Conservation (phyloP, 2,888 invertebrate genomes). For the Cantharis rustica region DNA sequence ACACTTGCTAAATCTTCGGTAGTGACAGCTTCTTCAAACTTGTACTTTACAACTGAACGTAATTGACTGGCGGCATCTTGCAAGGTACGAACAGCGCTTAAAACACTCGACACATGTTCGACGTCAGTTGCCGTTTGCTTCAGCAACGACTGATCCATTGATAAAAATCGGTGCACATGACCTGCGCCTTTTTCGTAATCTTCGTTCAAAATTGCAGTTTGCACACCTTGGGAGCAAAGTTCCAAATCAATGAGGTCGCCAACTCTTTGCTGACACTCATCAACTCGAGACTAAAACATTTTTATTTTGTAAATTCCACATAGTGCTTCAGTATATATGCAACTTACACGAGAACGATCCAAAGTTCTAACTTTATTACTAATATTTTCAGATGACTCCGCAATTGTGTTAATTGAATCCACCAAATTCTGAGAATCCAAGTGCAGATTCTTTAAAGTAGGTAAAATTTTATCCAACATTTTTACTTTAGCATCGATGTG, state of each 20-base stretch:
- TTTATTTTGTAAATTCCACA: not conserved
- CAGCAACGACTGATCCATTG: constrained; percentile 86
- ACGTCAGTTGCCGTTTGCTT: constrained; percentile 79
- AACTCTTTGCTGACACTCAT: constrained; percentile 91
- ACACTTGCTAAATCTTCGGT: constrained; percentile 87
- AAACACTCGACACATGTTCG: constrained; percentile 70
- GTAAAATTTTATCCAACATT: constrained; percentile 78
- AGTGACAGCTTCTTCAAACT: constrained; percentile 91
- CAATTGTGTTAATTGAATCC: constrained; percentile 85
- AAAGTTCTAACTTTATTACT: constrained; percentile 94
- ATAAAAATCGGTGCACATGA: constrained; percentile 91
- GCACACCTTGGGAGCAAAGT: constrained; percentile 96
- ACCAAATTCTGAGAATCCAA: constrained; percentile 81
- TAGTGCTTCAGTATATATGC: not conserved
- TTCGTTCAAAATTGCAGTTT: constrained; percentile 89
- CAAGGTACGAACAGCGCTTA: constrained; percentile 72
- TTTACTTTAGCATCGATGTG: constrained; percentile 80
- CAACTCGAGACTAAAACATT: constrained; percentile 76
- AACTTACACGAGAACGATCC: constrained; percentile 84
- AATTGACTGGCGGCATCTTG: constrained; percentile 78
- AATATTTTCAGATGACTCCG: constrained; percentile 88
- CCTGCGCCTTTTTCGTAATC: constrained; percentile 97
- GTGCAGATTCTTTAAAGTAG: constrained; percentile 77
- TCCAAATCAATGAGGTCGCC: constrained; percentile 94
- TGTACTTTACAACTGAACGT: constrained; percentile 70